Evolutionary conservation across 2,888 invertebrate genomes (phyloP).

Genomic region (Drosophila macrospina): DNA sequence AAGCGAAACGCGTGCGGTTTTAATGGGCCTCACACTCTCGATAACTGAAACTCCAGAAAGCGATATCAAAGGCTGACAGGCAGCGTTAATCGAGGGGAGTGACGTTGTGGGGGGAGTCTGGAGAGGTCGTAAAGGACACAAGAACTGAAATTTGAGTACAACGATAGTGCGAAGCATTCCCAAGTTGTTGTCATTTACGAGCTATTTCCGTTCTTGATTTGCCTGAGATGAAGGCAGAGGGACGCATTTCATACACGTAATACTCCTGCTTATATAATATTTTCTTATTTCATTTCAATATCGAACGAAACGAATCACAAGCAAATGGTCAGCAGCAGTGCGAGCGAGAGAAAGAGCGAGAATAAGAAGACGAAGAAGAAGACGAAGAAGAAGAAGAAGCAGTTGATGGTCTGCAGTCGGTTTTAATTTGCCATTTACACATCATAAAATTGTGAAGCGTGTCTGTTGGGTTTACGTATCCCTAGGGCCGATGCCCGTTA

Average conservation of each 20-base stretch:
- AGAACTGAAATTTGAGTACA: slow-evolving; percentile 22
- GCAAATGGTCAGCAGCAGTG: slow-evolving; percentile 30
- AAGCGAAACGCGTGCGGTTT: slow-evolving; percentile 67
- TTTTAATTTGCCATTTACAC: slow-evolving; percentile 68
- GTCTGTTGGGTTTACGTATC: slow-evolving; percentile 17
- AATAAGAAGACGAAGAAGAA: neutral
- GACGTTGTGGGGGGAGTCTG: neutral
- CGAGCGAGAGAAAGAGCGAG: neutral
- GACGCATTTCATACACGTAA: slow-evolving; percentile 40
- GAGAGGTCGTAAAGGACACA: slow-evolving; percentile 46
- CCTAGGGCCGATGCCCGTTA: slow-evolving; percentile 13
- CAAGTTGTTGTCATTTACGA: slow-evolving; percentile 58
- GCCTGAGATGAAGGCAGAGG: slow-evolving; percentile 18
- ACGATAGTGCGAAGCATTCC: slow-evolving; percentile 49
- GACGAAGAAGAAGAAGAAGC: neutral
- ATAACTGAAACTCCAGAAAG: slow-evolving; percentile 10
- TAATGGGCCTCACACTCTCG: slow-evolving; percentile 51
- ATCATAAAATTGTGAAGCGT: slow-evolving; percentile 61
- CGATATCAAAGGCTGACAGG: slow-evolving; percentile 32
- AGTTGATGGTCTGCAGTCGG: slow-evolving; percentile 40
- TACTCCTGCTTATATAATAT: slow-evolving; percentile 32
- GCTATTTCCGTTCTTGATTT: slow-evolving; percentile 50
- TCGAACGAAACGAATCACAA: slow-evolving; percentile 13
- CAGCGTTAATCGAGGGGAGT: neutral
- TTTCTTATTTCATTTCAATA: slow-evolving; percentile 59